Percentiles rank a stretch among this genome's conserved stretches.
Evolutionary conservation across 2,113 vertebrate genomes (phyloP).

Genomic region (Xiphorhynchus elegans): DNA sequence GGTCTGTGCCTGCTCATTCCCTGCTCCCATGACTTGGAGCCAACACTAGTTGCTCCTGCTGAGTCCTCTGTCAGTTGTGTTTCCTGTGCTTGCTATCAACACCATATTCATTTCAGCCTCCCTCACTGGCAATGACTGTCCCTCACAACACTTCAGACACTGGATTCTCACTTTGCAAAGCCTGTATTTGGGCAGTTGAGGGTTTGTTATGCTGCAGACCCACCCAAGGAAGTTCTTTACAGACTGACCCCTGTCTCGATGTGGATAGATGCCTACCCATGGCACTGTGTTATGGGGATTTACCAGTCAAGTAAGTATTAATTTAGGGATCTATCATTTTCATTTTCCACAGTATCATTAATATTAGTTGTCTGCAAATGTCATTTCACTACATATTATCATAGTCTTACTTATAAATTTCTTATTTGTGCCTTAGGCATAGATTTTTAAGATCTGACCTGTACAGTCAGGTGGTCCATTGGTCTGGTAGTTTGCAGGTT

Average conservation of each 20-base stretch:
- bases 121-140: fast-evolving
- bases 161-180: not conserved
- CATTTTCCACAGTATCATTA: not conserved
- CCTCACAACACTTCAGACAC: not conserved
- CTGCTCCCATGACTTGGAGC: fast-evolving
- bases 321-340: not conserved
- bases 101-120: not conserved
- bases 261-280: not conserved
- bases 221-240: not conserved
- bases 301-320: not conserved
- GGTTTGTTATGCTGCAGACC: not conserved
- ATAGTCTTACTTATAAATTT: not conserved
- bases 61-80: fast-evolving
- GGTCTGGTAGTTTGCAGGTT: not conserved
- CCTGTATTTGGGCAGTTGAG: not conserved
- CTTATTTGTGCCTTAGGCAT: not conserved
- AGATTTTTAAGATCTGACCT: not conserved
- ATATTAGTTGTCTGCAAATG: not conserved
- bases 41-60: fast-evolving
- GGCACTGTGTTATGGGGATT: not conserved
- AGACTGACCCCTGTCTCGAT: not conserved
- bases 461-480: not conserved
- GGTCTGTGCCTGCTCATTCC: not conserved
- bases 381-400: not conserved
- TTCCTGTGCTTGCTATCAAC: not conserved